A percentile compares a stretch with the other conserved stretches of the same genome.
phyloP scores from a whole-genome alignment of 2,888 invertebrate species.

The Dioctria rufipes region DNA sequence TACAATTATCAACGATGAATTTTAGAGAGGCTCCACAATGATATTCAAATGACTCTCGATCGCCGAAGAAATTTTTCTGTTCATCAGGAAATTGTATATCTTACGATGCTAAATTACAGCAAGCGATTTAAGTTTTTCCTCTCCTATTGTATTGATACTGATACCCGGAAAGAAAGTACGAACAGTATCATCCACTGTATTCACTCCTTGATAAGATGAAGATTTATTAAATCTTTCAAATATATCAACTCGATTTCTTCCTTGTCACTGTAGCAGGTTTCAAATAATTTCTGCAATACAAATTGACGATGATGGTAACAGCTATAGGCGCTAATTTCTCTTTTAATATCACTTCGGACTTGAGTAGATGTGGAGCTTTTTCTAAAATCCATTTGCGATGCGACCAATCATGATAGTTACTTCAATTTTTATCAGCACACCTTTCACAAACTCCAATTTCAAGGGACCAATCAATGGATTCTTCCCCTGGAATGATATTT shows the following conservation, averaged over 20 bases:
- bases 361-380: constrained; percentile 67
- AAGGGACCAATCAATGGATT: constrained; percentile 70
- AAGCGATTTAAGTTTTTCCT: constrained; percentile 68
- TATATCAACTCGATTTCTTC: constrained; percentile 63
- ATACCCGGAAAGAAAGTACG: constrained; percentile 65
- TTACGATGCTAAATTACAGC: constrained; percentile 69
- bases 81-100: constrained; percentile 69
- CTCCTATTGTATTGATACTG: constrained; percentile 59
- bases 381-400: constrained; percentile 85
- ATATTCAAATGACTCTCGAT: constrained; percentile 70
- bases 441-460: constrained; percentile 71
- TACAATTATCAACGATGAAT: no score
- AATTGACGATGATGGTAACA: constrained; percentile 71
- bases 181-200: constrained; percentile 63
- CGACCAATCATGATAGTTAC: constrained; percentile 95
- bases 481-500: no score
- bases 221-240: constrained; percentile 65
- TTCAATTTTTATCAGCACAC: constrained; percentile 83
- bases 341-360: constrained; percentile 69
- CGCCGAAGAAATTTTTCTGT: no score
- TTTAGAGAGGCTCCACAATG: no score
- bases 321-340: constrained; percentile 71
- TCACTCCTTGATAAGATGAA: constrained; percentile 64
- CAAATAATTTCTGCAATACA: constrained; percentile 67
- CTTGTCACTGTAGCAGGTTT: constrained; percentile 65